Base-by-base conservation (phyloP, 2,797 vertebrate genomes). In the Mormyrops boulengeri region DNA sequence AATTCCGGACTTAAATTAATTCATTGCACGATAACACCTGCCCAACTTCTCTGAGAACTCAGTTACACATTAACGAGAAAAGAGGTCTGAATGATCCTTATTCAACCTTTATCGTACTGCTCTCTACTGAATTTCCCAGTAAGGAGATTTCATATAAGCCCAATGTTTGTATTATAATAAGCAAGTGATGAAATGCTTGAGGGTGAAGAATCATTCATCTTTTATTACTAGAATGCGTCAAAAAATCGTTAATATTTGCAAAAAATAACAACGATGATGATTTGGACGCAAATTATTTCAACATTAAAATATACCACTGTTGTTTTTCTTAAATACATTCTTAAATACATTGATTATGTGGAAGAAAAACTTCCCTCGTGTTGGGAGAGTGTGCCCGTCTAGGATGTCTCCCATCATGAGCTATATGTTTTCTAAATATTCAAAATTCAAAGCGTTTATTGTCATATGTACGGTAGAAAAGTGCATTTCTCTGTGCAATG, bases 11-110 rank as follows among this genome's bases (percentile, higher is more conserved):
- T 89, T 92, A 89, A 94, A 92, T 95, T 94, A 93, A 93, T 93
- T 94, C 91, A 90, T 92, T 91, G 87, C 49, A 87, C 90, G 55
- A 50, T 89, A 88, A 88, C 88, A 88, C 53, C 89, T 89, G 66
- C 88, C 62, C 90, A 62, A 92, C 69, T 88, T 91, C 92, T 93
- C 89, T 88, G 55, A 38, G 49, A 87, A 89, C 90, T 89, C 89
- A 89, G 93, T 96, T 53, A 96, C 95, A 95, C 94, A 96, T 96
- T 96, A 96, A 96, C 95, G 80, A 91, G 73, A 88, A 91, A 89
- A 92, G 90, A 93, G 93, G 91, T 85, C 80, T 85, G 80, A 49
- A 41, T 77, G 73, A 38, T 77, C 14, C 34, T 77, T 38, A 44
- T 77, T 77, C 73, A n/a, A 6, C 6, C 12, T 77, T 77, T 19